Evolutionary conservation across 30 jellyfish, hydroid and myxozoan species (phyloP).

Genomic region (Turritopsis dohrnii): DNA sequence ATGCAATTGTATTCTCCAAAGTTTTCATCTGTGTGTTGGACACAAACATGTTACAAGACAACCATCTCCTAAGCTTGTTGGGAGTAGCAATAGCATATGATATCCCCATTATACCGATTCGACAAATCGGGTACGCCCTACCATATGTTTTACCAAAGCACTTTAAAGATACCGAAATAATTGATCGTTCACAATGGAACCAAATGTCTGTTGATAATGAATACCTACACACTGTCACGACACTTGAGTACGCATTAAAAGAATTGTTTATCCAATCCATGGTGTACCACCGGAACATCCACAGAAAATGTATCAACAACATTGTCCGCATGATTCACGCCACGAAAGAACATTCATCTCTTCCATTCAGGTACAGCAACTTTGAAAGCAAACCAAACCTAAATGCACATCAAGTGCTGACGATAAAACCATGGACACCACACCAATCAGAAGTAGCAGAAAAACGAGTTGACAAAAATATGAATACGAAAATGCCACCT

Average conservation of each 20-base stretch:
- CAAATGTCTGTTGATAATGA: neutral
- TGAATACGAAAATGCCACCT: neutral
- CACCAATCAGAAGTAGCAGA: neutral
- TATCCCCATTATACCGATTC: slow-evolving; percentile 67
- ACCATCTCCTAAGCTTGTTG: slow-evolving; percentile 62
- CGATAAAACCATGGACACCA: slow-evolving; percentile 15
- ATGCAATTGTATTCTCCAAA: slow-evolving; percentile 54
- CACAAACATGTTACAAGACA: slow-evolving; percentile 31
- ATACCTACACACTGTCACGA: slow-evolving; percentile 20
- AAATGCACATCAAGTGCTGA: neutral
- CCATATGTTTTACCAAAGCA: slow-evolving; percentile 57
- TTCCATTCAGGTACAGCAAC: neutral
- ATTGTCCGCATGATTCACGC: neutral
- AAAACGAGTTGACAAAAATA: neutral
- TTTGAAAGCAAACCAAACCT: neutral
- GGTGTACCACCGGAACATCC: slow-evolving; percentile 8
- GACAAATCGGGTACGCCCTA: slow-evolving; percentile 44
- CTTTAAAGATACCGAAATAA: slow-evolving; percentile 58
- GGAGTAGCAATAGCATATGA: slow-evolving; percentile 86
- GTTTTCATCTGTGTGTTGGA: slow-evolving; percentile 68
- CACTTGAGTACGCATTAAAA: slow-evolving; percentile 14
- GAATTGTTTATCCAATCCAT: slow-evolving; percentile 7
- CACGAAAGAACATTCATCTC: neutral
- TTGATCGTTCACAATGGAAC: slow-evolving; percentile 34
- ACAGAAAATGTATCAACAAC: neutral